Evolutionary conservation across 2,113 vertebrate genomes (phyloP), one percentile per base, ranked within the genome.

Genomic region (Xiphophorus hellerii): DNA sequence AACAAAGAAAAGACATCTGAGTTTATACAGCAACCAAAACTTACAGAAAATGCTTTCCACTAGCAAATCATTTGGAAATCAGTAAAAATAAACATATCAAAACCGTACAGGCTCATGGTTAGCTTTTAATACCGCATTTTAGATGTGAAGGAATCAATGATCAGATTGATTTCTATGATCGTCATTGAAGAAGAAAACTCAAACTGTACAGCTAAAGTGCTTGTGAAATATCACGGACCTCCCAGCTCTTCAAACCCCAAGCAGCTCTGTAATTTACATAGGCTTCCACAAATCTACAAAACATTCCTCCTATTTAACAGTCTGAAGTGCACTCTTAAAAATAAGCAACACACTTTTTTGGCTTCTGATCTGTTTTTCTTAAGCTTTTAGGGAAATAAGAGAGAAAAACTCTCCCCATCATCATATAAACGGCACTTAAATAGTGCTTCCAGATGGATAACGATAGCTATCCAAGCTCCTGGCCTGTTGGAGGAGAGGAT

Each of bases 371-470:
- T 71, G 22, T 72, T 74, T 42, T 82, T 79, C 14, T 77, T 64
- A 48, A 58, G 76, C 64, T 65, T 44, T 74, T 33, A 13, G 37
- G 63, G 76, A 87, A 89, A 80, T 86, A 71, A 77, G 63, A 74
- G 71, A 31, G 74, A 80, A 62, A 69, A 27, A 66, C 29, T 84
- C 73, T 80, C 78, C 66, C 73, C 66, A 81, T 84, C 39, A 61
- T 63, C 74, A 37, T 58, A 73, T 78, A 88, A 91, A 92, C 82
- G 83, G 70, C 29, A 86, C 61, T 71, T 74, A 69, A 31, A 37
- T 69, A 29, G 31, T 48, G 31, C 33, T 81, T 84, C 86, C 89
- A 92, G 82, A 91, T 86, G 88, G 87, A 92, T 66, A 77, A 60
- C n/a, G 76, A 83, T 64, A 71, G 74, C 20, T 64, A 71, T 75